Conservation (phyloP, 2,797 vertebrate species). For the Margarornis squamiger region DNA sequence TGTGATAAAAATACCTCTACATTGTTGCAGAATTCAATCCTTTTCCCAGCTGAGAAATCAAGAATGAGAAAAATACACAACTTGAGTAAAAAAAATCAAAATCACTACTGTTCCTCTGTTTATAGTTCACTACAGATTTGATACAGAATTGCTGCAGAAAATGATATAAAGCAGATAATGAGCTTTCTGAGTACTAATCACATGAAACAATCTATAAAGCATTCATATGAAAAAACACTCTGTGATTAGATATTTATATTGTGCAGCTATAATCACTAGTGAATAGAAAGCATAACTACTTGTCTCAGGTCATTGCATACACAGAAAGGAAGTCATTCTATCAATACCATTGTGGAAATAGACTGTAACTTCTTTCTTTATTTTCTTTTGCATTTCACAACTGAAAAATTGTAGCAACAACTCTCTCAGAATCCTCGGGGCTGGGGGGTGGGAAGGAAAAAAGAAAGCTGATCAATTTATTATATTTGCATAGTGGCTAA, state of each 20-base stretch:
- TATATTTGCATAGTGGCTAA: neutral
- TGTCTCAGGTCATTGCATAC: neutral
- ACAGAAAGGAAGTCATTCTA: neutral
- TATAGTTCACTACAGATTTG: neutral
- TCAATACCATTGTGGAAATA: neutral
- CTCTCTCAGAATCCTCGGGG: neutral
- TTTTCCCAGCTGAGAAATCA: neutral
- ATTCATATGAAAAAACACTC: neutral
- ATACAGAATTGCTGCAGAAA: neutral
- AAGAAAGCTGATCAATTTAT: neutral
- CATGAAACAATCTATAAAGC: neutral
- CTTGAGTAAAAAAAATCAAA: neutral
- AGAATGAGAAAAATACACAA: neutral
- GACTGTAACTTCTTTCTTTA: neutral
- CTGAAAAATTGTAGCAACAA: neutral
- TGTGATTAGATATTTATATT: neutral
- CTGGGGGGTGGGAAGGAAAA: neutral
- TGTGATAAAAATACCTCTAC: neutral
- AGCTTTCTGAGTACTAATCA: neutral
- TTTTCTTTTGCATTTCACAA: neutral
- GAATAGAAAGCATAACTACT: neutral
- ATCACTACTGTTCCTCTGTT: neutral
- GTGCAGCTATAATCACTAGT: neutral
- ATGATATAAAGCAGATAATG: neutral
- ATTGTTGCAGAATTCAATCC: neutral